Evolutionary conservation across 2,888 invertebrate species (phyloP).

Genomic region (Unio delphinus): DNA sequence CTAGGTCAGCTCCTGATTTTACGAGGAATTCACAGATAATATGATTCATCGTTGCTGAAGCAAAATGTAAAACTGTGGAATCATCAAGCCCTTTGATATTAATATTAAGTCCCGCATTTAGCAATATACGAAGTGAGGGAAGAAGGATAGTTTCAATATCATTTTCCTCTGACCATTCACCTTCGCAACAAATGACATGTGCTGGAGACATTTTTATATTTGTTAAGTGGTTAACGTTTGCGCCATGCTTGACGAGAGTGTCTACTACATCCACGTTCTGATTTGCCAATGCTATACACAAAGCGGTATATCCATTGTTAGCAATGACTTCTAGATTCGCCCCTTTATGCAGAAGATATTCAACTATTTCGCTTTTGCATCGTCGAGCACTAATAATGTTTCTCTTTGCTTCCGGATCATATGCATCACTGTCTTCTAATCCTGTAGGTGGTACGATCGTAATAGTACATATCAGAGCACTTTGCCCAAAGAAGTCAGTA

Average conservation of each 20-base stretch:
- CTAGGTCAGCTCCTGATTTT: constrained; percentile 8
- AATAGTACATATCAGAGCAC: constrained; percentile 2
- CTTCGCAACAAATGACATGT: constrained; percentile 4
- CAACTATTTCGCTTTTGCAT: constrained; percentile 4
- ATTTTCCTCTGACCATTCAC: constrained; percentile 1
- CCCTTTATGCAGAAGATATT: constrained; percentile 17
- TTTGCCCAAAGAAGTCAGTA: constrained; percentile 4
- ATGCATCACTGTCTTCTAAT: not conserved
- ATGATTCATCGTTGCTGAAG: constrained; percentile 5
- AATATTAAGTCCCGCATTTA: constrained; percentile 7
- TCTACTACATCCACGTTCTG: constrained; percentile 8
- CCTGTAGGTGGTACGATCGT: not conserved
- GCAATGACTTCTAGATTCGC: constrained; percentile 15
- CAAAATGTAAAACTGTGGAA: constrained; percentile 13
- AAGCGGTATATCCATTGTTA: constrained; percentile 4
- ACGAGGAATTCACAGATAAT: constrained; percentile 1
- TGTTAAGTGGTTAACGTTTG: constrained; percentile 3
- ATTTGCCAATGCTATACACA: constrained; percentile 3
- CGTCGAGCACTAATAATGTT: not conserved
- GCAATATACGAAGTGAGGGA: constrained; percentile 7
- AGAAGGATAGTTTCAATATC: constrained; percentile 5
- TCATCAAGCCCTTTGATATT: constrained; percentile 13
- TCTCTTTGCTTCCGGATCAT: not conserved
- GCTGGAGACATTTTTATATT: constrained; percentile 6
- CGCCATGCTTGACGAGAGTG: constrained; percentile 2